Evolutionary conservation across 2,888 invertebrate species (phyloP), one percentile per base, ranked within the genome.

Genomic region (Crematogaster levior): DNA sequence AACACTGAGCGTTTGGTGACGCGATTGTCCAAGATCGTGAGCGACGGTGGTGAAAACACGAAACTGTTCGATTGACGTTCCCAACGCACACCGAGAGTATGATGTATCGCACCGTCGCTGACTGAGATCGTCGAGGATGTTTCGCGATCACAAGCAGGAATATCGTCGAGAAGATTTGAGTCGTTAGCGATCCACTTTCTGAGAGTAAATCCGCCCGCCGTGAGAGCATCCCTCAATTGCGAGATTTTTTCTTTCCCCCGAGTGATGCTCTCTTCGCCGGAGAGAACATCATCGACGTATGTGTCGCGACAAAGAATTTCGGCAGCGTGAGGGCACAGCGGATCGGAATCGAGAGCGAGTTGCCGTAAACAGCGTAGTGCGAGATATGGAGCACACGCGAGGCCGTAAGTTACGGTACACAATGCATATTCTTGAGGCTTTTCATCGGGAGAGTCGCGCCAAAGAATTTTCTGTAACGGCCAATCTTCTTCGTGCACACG

Each of bases 21-120:
- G 1, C 0, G 1, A n/a, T n/a, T n/a, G n/a, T n/a, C n/a, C 15
- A 1, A 6, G 2, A 1, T 1, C 0, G 10, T 0, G 15, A 1
- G 0, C 0, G 5, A n/a, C 1, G 37, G 61, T 5, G 10, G 3
- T 1, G 21, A 37, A 21, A 61, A 61, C 0, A 21, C 1, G 7
- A 61, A 61, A 5, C 21, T 0, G 5, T 61, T 37, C 0, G n/a
- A 37, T 0, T 12, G 4, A 5, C 1, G n/a, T 0, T 61, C 12
- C 37, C 15, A 61, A 0, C 0, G 37, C 0, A 40, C 4, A 2
- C 61, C 61, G 21, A 61, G 37, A 0, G 61, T 37, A 5, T 61
- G n/a, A 21, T 61, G 34, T 1, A 3, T 21, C 0, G 21, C 12
- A 4, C 1, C 0, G 6, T 12, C n/a, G 9, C 21, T 1, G 21